Evolutionary conservation across 2,113 vertebrate species (phyloP).

Genomic region (Eurypyga helias): DNA sequence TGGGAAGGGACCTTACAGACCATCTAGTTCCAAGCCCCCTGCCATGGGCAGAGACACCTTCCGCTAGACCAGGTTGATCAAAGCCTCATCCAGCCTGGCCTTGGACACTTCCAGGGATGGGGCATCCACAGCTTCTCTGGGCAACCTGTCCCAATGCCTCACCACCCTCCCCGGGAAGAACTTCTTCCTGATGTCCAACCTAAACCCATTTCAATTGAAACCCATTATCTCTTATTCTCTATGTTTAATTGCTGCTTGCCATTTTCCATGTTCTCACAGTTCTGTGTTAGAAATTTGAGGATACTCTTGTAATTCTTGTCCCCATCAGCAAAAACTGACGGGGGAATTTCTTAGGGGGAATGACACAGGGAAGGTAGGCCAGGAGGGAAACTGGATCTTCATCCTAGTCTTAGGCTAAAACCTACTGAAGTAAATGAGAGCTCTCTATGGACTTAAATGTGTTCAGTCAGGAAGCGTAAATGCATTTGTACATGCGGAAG

Average conservation of each 20-base stretch:
- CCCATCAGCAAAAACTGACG: background rate
- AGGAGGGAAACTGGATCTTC: background rate
- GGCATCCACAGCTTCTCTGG: no score
- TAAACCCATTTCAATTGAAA: no score
- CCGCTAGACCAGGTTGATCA: no score
- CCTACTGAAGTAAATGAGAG: background rate
- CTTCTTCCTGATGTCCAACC: no score
- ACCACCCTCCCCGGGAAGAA: no score
- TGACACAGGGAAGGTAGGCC: background rate
- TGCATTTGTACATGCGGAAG: background rate
- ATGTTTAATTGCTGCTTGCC: background rate
- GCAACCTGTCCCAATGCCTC: no score
- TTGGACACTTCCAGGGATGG: no score
- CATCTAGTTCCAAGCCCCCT: no score
- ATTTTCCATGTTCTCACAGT: background rate
- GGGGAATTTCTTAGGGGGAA: background rate
- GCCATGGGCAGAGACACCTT: no score
- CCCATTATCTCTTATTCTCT: no score
- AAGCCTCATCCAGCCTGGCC: no score
- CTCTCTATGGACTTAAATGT: background rate
- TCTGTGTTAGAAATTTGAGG: background rate
- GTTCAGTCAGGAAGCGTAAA: background rate
- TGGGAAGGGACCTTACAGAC: no score
- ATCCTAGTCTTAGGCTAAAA: background rate
- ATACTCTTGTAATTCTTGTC: background rate